These are phyloP conservation scores for Myanophis thanlyinensis DNA, from an alignment of 2,113 vertebrate genomes.

Conservation along the genomic window DNA sequence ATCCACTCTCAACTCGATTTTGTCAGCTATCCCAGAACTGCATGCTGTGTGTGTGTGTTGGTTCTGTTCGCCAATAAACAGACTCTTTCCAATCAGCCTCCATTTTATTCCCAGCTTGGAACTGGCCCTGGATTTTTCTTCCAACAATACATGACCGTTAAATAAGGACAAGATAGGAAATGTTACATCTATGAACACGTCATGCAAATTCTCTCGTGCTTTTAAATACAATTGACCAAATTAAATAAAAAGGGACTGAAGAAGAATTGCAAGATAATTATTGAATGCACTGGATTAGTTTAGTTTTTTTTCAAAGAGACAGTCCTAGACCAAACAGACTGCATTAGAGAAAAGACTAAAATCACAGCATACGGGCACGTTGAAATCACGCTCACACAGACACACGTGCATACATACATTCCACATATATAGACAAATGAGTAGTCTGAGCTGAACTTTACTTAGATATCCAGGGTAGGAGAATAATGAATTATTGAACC, in stretches of 20 bases:
- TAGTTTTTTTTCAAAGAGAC: neutral
- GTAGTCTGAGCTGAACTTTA: neutral
- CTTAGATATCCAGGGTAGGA: constrained; percentile 1
- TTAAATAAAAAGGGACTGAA: neutral
- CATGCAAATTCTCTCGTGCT: neutral
- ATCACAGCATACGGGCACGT: neutral
- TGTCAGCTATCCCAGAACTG: too few species aligned
- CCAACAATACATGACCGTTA: too few species aligned
- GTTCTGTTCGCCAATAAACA: too few species aligned
- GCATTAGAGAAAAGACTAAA: neutral
- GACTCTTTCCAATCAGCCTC: too few species aligned
- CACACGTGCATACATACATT: neutral
- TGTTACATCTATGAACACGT: neutral
- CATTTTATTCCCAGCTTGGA: too few species aligned
- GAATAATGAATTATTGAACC: neutral
- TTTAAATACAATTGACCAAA: neutral
- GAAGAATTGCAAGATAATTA: neutral
- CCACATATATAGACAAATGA: neutral
- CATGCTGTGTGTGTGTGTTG: too few species aligned
- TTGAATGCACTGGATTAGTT: neutral
- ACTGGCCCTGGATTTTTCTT: too few species aligned
- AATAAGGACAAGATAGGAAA: neutral
- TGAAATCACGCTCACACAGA: neutral
- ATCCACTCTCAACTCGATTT: too few species aligned
- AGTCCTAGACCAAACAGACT: neutral